Conservation (phyloP, 2,113 vertebrate genomes). For the Calidris pugnax region DNA sequence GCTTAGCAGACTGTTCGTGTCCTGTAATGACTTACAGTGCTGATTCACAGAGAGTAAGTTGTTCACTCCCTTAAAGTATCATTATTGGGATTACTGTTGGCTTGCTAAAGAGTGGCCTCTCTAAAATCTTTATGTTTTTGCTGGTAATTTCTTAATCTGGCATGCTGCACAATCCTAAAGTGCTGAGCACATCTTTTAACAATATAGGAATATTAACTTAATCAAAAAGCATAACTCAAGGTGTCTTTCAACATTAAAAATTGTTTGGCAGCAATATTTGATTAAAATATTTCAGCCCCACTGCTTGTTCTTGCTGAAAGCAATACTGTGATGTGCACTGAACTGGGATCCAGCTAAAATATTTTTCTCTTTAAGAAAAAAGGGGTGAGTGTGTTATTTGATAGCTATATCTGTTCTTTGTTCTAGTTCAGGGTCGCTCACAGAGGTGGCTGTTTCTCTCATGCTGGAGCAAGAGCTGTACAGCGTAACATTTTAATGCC, state of each 20-base stretch:
- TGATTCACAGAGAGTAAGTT: neutral
- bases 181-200: neutral
- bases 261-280: neutral
- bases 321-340: neutral
- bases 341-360: neutral
- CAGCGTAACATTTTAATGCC: neutral
- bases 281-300: neutral
- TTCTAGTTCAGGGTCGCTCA: neutral
- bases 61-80: neutral
- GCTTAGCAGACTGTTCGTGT: neutral
- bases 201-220: neutral
- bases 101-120: neutral
- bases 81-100: neutral
- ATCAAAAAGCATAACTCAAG: neutral
- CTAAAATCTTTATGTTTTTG: neutral
- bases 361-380: neutral
- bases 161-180: neutral
- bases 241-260: neutral
- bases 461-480: neutral
- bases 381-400: rapidly evolving
- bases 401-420: neutral
- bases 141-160: neutral
- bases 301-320: neutral
- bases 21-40: neutral
- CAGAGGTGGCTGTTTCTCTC: neutral